Evolutionary conservation across 2,113 vertebrate genomes (phyloP).

Genomic region (Vombatus ursinus): DNA sequence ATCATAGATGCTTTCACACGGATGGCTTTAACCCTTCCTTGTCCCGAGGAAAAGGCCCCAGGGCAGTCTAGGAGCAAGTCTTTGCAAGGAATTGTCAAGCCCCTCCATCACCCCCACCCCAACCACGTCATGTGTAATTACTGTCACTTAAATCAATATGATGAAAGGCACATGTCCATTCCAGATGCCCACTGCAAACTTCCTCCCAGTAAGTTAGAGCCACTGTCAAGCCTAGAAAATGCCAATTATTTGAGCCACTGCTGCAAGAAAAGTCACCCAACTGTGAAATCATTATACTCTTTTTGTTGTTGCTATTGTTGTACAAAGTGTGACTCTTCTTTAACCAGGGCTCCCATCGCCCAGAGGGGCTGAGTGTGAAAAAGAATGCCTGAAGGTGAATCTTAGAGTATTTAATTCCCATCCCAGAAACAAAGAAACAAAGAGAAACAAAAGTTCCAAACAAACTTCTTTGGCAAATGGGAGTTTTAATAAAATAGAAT

Average conservation of each 20-base stretch:
- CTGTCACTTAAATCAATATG: constrained; percentile 75
- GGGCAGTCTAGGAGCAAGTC: constrained; percentile 49
- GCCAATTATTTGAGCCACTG: constrained; percentile 63
- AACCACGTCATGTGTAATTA: constrained; percentile 67
- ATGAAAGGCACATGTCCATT: constrained; percentile 64
- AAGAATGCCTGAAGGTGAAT: constrained; percentile 51
- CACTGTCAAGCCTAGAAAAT: constrained; percentile 57
- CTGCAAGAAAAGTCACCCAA: constrained; percentile 64
- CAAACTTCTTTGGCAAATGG: constrained; percentile 33
- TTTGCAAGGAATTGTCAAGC: constrained; percentile 60
- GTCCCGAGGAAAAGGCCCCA: constrained; percentile 16
- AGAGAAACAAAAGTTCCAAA: constrained; percentile 6
- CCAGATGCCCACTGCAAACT: constrained; percentile 64
- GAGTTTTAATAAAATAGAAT: constrained; percentile 60
- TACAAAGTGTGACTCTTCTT: constrained; percentile 37
- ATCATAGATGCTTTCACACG: constrained; percentile 52
- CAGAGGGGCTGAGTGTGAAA: constrained; percentile 59
- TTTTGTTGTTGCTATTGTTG: constrained; percentile 33
- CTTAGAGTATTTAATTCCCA: constrained; percentile 9
- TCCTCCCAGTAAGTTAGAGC: constrained; percentile 70
- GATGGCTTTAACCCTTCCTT: constrained; percentile 37
- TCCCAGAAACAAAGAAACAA: constrained; percentile 33
- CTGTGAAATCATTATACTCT: constrained; percentile 61
- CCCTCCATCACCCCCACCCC: constrained; percentile 53
- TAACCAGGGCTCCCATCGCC: constrained; percentile 11